These are phyloP conservation scores for Atherinomorus stipes DNA, from an alignment of 2,113 vertebrate genomes.

Conservation along the genomic window DNA sequence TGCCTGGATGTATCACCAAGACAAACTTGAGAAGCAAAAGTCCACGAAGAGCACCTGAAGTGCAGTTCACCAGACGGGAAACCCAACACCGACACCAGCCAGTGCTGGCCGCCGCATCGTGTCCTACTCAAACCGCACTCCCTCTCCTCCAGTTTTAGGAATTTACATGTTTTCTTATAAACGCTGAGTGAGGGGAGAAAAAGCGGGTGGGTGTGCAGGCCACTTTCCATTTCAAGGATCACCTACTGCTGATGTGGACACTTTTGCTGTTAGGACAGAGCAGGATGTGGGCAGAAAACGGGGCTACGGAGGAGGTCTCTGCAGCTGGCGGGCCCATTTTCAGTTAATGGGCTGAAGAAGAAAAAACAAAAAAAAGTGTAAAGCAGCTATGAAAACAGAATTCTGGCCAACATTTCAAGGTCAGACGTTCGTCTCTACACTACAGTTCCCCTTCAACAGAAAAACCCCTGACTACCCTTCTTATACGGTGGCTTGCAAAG, in stretches of 20 bases:
- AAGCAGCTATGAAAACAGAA: constrained; percentile 78
- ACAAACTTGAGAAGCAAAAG: constrained; percentile 31
- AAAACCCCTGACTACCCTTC: constrained; percentile 18
- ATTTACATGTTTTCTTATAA: constrained; percentile 41
- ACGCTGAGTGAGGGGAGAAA: constrained; percentile 31
- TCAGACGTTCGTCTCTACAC: constrained; percentile 39
- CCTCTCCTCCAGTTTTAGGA: constrained; percentile 27
- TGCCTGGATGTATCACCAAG: constrained; percentile 62
- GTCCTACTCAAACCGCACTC: constrained; percentile 26
- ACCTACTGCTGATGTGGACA: constrained; percentile 63
- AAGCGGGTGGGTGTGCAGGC: constrained; percentile 12
- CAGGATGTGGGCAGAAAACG: constrained; percentile 58
- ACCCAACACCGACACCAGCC: constrained; percentile 55
- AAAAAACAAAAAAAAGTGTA: constrained; percentile 52
- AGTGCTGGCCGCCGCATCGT: constrained; percentile 32
- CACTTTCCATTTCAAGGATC: constrained; percentile 54
- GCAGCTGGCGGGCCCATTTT: constrained; percentile 47
- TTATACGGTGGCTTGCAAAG: neutral
- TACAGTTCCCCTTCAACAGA: constrained; percentile 13
- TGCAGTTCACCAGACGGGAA: constrained; percentile 1
- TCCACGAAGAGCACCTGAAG: constrained; percentile 53
- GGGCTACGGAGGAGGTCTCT: constrained; percentile 47
- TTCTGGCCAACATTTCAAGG: constrained; percentile 52
- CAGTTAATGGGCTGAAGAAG: constrained; percentile 56
- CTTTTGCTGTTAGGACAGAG: constrained; percentile 50